phyloP scores from a whole-genome alignment of 1,140 invertebrate genomes.

The Nylanderia fulva region DNA sequence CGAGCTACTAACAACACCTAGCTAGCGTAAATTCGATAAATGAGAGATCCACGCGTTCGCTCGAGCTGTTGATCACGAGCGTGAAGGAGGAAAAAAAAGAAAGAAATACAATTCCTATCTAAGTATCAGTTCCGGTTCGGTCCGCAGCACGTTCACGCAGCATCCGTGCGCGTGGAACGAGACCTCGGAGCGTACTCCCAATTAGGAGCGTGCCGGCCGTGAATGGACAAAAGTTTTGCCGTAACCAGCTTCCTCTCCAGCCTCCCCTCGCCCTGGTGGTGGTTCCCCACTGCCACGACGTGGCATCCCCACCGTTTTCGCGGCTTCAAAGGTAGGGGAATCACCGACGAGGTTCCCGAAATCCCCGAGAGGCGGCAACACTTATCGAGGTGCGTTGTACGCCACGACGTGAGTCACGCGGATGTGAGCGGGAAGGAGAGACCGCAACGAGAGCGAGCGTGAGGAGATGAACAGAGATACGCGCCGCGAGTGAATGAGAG shows the following conservation, averaged over 20 bases:
- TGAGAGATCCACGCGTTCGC: not conserved
- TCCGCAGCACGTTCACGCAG: conserved; percentile 57
- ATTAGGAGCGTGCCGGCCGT: conserved; percentile 77
- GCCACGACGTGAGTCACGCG: conserved; percentile 82
- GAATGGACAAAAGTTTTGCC: conserved; percentile 83
- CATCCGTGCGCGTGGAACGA: conserved; percentile 74
- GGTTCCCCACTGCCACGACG: conserved; percentile 32
- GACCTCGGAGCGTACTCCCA: conserved; percentile 77
- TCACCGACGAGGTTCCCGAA: conserved; percentile 78
- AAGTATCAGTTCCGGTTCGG: conserved; percentile 59
- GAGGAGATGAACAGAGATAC: conserved; percentile 14
- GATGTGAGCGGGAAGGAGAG: conserved; percentile 58
- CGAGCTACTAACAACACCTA: not conserved
- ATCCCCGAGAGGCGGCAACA: conserved; percentile 84
- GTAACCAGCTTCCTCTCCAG: conserved; percentile 55
- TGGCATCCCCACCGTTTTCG: conserved; percentile 28
- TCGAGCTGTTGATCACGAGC: conserved; percentile 10
- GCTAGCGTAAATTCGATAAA: not conserved
- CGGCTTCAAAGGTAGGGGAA: conserved; percentile 76
- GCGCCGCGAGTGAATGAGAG: conserved; percentile 31
- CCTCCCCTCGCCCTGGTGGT: not conserved
- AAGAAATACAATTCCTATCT: conserved; percentile 42
- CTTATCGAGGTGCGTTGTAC: conserved; percentile 77
- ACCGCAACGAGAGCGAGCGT: conserved; percentile 7
- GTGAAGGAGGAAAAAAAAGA: not conserved